Conservation (phyloP, 2,113 vertebrate species). For the Halcyon malimbica region DNA sequence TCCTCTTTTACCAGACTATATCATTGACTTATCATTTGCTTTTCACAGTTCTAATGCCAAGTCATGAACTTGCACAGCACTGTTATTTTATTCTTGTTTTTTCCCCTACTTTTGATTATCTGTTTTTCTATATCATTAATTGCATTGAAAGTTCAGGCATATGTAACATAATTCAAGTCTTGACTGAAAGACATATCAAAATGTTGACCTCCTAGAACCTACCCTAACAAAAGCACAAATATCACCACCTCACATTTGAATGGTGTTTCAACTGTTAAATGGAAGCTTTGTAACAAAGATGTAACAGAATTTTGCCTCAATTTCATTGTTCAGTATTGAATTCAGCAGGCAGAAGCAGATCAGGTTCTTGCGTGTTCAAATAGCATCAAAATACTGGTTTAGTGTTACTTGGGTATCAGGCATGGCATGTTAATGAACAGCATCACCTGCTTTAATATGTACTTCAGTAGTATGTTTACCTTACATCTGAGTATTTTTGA, state of each 20-base stretch:
- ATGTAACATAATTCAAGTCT: background rate
- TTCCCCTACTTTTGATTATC: background rate
- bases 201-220: background rate
- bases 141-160: background rate
- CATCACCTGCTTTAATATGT: background rate
- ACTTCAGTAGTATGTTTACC: background rate
- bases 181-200: background rate
- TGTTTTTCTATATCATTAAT: background rate
- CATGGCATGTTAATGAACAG: background rate
- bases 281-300: background rate
- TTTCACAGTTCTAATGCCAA: background rate
- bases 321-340: background rate
- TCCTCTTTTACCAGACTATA: background rate
- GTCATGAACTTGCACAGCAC: background rate
- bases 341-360: background rate
- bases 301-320: background rate
- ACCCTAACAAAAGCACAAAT: background rate
- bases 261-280: background rate
- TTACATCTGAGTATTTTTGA: background rate
- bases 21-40: background rate
- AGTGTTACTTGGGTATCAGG: background rate
- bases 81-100: background rate
- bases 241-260: background rate
- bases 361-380: background rate
- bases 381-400: background rate